Evolutionary conservation across 1,140 invertebrate genomes (phyloP), one percentile per base, ranked within the genome.

Genomic region (Caenorhabditis latens): DNA sequence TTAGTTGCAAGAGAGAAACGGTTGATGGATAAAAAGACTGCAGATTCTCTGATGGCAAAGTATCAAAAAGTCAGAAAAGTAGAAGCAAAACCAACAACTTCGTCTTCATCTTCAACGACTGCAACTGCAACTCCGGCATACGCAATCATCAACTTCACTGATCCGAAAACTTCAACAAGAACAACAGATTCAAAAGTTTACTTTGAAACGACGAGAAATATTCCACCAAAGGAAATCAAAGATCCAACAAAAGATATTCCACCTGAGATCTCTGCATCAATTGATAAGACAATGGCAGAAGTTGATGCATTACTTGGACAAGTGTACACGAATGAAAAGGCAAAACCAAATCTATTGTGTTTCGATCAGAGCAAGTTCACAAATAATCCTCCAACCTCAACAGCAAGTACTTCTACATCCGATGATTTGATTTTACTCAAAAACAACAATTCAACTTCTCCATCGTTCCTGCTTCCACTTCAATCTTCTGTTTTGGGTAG

Each of bases 351-450:
- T 79, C n/a, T 79, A 4, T 53, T 79, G 13, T 79, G 71, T 43
- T 79, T 79, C 40, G 71, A 79, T 50, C 71, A 79, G 24, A 63
- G 61, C 57, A 85, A 85, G 14, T 79, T 86, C 67, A 53, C 79
- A 11, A 58, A 32, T 55, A 46, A 57, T 40, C 42, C 48, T 40
- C 84, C 71, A 84, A 83, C 57, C 14, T 87, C 86, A 14, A 82
- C 79, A 48, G 79, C 86, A 40, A 87, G 48, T 50, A 87, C 79
- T 63, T 75, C 86, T 53, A 87, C 86, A 58, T 14, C 82, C 32
- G 57, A 57, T 43, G 82, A 57, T 61, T 46, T 46, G 11, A 84
- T 84, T 42, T 55, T 58, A 42, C 16, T 61, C 32, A 84, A 84
- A 11, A 42, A 57, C 82, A 43, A 58, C 53, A 84, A 79, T 79